Conservation (phyloP, 2,113 vertebrate species). For the Campylomormyrus numenius region DNA sequence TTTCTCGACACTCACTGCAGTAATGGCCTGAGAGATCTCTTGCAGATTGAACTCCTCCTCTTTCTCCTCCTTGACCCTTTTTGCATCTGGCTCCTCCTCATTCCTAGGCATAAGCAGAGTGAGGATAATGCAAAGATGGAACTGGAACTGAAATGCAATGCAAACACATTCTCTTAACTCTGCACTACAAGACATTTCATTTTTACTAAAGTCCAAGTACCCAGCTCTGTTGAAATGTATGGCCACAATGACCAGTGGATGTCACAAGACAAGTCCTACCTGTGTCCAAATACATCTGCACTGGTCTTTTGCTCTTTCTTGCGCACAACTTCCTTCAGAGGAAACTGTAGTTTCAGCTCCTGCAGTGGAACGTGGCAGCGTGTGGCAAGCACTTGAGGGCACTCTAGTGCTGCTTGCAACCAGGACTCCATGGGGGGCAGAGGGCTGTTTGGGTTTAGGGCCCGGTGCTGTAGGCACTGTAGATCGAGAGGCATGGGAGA, state of each 20-base stretch:
- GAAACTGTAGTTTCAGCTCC: slow-evolving; percentile 74
- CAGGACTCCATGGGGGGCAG: slow-evolving; percentile 75
- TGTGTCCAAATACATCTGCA: slow-evolving; percentile 80
- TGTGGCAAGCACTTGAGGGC: slow-evolving; percentile 63
- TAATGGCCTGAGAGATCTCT: slow-evolving; percentile 73
- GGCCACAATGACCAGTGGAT: background rate
- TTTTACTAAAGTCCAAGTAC: background rate
- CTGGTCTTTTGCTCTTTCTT: slow-evolving; percentile 79
- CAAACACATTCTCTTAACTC: background rate
- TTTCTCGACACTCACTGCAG: slow-evolving; percentile 63
- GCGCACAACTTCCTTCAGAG: slow-evolving; percentile 75
- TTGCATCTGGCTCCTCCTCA: slow-evolving; percentile 58
- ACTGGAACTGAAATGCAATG: background rate
- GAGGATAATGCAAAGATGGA: background rate
- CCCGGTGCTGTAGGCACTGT: slow-evolving; percentile 87
- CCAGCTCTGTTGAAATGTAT: background rate
- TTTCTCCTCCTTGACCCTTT: slow-evolving; percentile 67
- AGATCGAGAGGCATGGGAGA: slow-evolving; percentile 7
- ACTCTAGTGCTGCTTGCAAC: slow-evolving; percentile 65
- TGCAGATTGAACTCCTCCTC: slow-evolving; percentile 65
- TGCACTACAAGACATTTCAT: background rate
- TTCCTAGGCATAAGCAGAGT: slow-evolving; percentile 42
- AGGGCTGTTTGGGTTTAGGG: slow-evolving; percentile 64
- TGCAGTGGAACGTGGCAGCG: slow-evolving; percentile 66
- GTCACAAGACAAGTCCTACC: slow-evolving; percentile 50